These are phyloP conservation scores for Troides oblongomaculatus DNA, from an alignment of 2,888 invertebrate species.

Conservation along the genomic window DNA sequence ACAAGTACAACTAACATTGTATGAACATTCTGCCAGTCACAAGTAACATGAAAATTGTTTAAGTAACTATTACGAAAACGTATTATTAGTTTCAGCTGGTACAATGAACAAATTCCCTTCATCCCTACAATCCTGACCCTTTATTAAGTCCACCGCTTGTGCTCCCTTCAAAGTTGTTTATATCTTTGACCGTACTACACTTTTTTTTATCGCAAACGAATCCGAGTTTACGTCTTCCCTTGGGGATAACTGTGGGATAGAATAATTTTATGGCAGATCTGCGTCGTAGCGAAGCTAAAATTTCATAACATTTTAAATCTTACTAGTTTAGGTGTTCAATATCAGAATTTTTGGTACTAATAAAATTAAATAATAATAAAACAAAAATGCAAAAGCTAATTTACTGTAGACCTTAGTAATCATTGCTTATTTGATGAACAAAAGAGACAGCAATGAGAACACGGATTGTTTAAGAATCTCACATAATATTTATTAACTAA, in stretches of 20 bases:
- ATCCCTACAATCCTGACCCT: slow-evolving; percentile 38
- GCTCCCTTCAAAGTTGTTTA: slow-evolving; percentile 31
- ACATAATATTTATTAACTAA: too few relatives aligned
- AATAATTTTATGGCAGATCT: slow-evolving; percentile 15
- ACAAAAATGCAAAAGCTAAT: too few relatives aligned
- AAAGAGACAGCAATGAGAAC: too few relatives aligned
- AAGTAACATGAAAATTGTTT: background rate
- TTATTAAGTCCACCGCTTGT: slow-evolving; percentile 32
- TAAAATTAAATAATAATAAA: too few relatives aligned
- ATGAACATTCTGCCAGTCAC: background rate
- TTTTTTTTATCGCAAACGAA: slow-evolving; percentile 24
- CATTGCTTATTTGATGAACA: too few relatives aligned
- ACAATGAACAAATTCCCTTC: slow-evolving; percentile 30
- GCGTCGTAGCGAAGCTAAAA: background rate
- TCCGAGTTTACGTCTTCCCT: slow-evolving; percentile 20
- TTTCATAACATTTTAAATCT: background rate
- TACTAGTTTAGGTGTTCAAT: background rate
- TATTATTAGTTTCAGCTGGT: slow-evolving; percentile 20
- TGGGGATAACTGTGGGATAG: slow-evolving; percentile 11
- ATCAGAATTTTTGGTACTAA: background rate
- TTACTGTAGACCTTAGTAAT: too few relatives aligned
- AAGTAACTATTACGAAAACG: slow-evolving; percentile 13
- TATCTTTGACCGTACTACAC: slow-evolving; percentile 30
- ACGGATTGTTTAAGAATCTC: too few relatives aligned
- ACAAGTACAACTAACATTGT: too few relatives aligned